A percentile compares a stretch with the other conserved stretches of the same genome.
Evolutionary conservation across 2,888 invertebrate genomes (phyloP).

Genomic region (Phyllotreta striolata): DNA sequence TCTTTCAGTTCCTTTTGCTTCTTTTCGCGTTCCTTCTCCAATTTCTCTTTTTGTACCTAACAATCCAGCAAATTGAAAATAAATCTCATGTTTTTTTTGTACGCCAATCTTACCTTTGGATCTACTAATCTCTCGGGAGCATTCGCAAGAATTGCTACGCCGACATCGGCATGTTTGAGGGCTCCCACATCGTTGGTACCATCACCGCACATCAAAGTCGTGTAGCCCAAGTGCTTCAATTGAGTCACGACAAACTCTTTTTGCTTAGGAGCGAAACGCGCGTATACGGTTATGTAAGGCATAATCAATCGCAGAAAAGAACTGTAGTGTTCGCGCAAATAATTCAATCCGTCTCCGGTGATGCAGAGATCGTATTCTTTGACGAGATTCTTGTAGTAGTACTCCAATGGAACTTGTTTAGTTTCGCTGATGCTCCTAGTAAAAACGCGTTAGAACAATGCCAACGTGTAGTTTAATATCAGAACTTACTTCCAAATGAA

Average conservation of each 20-base stretch:
- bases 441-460: too few relatives aligned
- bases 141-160: slow-evolving; percentile 88
- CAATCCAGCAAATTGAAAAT: neutral
- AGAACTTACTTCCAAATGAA: slow-evolving; percentile 74
- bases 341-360: slow-evolving; percentile 88
- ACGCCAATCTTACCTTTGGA: slow-evolving; percentile 50
- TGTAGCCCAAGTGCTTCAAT: slow-evolving; percentile 85
- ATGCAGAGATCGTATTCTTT: slow-evolving; percentile 89
- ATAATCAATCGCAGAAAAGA: slow-evolving; percentile 76
- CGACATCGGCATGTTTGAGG: slow-evolving; percentile 97
- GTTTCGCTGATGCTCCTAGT: slow-evolving; percentile 67
- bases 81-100: too few relatives aligned
- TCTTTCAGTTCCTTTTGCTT: slow-evolving; percentile 46
- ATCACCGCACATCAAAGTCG: slow-evolving; percentile 99
- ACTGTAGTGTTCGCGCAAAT: slow-evolving; percentile 70
- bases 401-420: slow-evolving; percentile 64
- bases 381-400: slow-evolving; percentile 66
- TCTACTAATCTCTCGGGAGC: slow-evolving; percentile 70
- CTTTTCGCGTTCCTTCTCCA: slow-evolving; percentile 50
- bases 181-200: slow-evolving; percentile 99
- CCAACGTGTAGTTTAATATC: neutral
- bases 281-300: slow-evolving; percentile 90
- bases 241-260: slow-evolving; percentile 95
- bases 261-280: slow-evolving; percentile 98
- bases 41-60: slow-evolving; percentile 51